phyloP scores from a whole-genome alignment of 2,113 vertebrate genomes.

The Chauna torquata region DNA sequence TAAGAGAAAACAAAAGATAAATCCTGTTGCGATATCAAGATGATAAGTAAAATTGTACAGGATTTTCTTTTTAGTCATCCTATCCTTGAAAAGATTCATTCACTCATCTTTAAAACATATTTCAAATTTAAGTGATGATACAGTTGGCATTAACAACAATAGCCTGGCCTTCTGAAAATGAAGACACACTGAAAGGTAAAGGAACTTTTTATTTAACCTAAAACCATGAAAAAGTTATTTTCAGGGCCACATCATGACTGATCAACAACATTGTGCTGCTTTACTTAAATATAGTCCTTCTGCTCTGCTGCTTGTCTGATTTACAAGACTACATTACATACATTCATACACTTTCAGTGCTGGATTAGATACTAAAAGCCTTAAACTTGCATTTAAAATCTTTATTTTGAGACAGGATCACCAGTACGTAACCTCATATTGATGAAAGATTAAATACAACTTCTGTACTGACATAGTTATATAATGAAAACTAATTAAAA shows the following conservation, averaged over 20 bases:
- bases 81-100: neutral
- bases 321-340: neutral
- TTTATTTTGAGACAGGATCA: neutral
- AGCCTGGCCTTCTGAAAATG: neutral
- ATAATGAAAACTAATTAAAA: neutral
- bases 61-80: neutral
- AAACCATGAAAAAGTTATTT: neutral
- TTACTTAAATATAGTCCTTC: neutral
- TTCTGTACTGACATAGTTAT: neutral
- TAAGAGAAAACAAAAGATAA: neutral
- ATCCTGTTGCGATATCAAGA: neutral
- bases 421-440: neutral
- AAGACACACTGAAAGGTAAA: neutral
- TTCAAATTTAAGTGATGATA: neutral
- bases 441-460: neutral
- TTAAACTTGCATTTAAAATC: neutral
- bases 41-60: neutral
- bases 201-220: neutral
- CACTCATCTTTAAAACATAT: neutral
- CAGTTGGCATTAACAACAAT: neutral
- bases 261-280: neutral
- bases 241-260: neutral
- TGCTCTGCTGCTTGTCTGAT: neutral
- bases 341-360: neutral
- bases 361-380: neutral